phyloP scores from a whole-genome alignment of 2,113 vertebrate species.

The human (Homo sapiens) region DNA sequence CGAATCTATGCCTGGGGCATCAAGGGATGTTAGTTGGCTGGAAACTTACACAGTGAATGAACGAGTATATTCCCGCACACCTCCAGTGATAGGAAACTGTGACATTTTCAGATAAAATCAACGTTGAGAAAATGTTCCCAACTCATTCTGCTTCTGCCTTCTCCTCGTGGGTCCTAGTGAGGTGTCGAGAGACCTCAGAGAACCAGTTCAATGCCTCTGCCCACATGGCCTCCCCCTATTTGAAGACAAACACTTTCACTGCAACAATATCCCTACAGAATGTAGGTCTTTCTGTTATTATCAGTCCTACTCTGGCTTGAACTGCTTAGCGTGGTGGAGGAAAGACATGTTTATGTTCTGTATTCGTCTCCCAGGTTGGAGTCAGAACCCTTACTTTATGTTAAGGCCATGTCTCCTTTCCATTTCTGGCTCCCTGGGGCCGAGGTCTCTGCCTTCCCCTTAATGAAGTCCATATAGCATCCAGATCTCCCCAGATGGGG shows the following conservation, averaged over 20 bases:
- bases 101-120: background rate
- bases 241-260: background rate
- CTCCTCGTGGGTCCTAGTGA: background rate
- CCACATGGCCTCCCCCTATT: rapidly evolving
- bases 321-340: background rate
- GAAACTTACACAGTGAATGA: background rate
- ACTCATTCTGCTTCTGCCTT: background rate
- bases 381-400: background rate
- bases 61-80: rapidly evolving
- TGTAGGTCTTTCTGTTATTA: rapidly evolving
- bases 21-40: rapidly evolving
- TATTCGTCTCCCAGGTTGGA: background rate
- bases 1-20: background rate
- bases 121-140: background rate
- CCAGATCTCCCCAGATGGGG: background rate
- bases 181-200: background rate
- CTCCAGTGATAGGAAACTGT: rapidly evolving
- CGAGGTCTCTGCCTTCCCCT: background rate
- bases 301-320: rapidly evolving
- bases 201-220: background rate
- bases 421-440: background rate
- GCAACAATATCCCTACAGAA: background rate
- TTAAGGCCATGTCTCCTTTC: background rate
- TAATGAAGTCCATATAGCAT: slow-evolving; percentile 41
- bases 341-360: background rate